Conservation (phyloP, 2,888 invertebrate genomes). For the Tenthredo amoena region DNA sequence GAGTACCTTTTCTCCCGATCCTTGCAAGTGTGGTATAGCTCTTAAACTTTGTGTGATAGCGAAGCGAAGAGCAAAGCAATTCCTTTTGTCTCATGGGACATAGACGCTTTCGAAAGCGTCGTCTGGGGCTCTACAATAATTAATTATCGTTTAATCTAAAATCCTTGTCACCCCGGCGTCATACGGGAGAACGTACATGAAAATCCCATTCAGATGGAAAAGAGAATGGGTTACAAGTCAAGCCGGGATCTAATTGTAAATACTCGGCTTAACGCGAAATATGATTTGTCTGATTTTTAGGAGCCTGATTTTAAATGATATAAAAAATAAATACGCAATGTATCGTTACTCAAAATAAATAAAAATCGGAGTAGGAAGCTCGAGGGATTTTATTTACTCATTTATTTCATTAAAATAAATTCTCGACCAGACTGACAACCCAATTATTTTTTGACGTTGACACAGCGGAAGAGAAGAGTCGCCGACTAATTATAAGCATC, state of each 20-base stretch:
- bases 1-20: neutral
- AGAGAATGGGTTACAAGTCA: neutral
- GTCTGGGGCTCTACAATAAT: conserved; percentile 2
- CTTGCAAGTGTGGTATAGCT: neutral
- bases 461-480: neutral
- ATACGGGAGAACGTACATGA: conserved; percentile 3
- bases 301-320: neutral
- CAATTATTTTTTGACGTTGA: neutral
- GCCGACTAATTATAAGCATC: neutral
- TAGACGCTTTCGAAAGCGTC: conserved; percentile 9
- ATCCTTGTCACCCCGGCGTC: conserved; percentile 11
- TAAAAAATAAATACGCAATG: neutral
- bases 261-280: neutral
- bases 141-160: conserved; percentile 43
- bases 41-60: neutral
- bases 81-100: conserved; percentile 4
- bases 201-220: conserved; percentile 19
- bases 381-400: neutral
- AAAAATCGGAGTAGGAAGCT: neutral
- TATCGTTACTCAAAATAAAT: neutral
- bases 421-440: neutral
- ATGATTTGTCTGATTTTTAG: neutral
- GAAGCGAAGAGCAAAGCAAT: neutral
- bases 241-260: neutral
- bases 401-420: neutral